Percentiles rank a stretch among this genome's conserved stretches.
Evolutionary conservation across 2,113 vertebrate genomes (phyloP).

Genomic region (Spizaetus ornatus): DNA sequence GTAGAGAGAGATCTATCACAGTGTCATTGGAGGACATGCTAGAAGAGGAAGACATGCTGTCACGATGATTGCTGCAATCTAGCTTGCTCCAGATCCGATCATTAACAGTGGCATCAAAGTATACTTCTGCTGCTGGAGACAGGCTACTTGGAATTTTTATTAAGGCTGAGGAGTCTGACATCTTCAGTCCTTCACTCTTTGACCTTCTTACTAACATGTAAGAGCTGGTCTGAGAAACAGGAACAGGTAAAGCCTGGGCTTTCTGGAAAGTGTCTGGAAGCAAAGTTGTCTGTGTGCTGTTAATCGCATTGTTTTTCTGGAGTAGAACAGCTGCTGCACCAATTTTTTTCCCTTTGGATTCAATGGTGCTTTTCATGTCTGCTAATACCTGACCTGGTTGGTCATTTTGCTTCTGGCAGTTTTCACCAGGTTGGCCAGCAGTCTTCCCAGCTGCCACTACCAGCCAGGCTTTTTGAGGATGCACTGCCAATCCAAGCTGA

Average conservation of each 20-base stretch:
- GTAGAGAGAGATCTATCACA: slow-evolving; percentile 87
- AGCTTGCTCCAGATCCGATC: slow-evolving; percentile 90
- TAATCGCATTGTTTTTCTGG: neutral
- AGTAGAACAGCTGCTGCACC: neutral
- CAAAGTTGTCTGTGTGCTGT: neutral
- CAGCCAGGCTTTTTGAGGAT: neutral
- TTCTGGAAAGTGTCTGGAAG: neutral
- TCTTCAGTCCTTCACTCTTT: slow-evolving; percentile 76
- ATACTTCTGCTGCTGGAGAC: slow-evolving; percentile 77
- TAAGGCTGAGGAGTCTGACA: slow-evolving; percentile 11
- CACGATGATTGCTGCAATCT: slow-evolving; percentile 76
- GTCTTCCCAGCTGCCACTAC: neutral
- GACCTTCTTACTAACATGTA: slow-evolving; percentile 63
- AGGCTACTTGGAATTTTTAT: neutral
- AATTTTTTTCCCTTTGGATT: neutral
- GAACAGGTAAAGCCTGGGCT: neutral
- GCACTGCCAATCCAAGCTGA: neutral
- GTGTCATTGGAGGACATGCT: slow-evolving; percentile 94
- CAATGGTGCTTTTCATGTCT: neutral
- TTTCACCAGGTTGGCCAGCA: neutral
- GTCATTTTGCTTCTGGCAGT: neutral
- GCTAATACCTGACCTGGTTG: neutral
- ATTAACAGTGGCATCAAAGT: slow-evolving; percentile 79
- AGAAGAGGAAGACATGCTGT: slow-evolving; percentile 91
- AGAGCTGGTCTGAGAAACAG: neutral